Conservation (phyloP, 2,888 invertebrate species). For the Aelia acuminata region DNA sequence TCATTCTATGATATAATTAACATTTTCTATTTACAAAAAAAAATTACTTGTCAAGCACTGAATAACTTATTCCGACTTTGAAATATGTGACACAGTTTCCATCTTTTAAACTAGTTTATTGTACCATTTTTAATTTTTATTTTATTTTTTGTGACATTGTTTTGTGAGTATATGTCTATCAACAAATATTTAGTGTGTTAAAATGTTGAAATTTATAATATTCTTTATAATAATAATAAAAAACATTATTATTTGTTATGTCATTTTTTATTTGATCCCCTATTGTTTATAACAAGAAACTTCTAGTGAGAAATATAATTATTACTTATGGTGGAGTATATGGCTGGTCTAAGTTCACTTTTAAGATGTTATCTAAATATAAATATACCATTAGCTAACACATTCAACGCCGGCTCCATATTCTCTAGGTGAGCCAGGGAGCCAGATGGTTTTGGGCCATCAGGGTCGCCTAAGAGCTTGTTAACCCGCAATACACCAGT, state of each 20-base stretch:
- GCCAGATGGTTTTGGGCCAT: too few species aligned
- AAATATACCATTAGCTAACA: too few species aligned
- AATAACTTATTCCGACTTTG: neutral
- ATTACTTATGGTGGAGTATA: too few species aligned
- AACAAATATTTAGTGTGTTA: slow-evolving; percentile 60
- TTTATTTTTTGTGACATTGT: slow-evolving; percentile 38
- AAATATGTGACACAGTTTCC: slow-evolving; percentile 58
- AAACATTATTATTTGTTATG: slow-evolving; percentile 51
- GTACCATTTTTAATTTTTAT: slow-evolving; percentile 55
- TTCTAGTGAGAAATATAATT: too few species aligned
- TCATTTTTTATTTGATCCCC: slow-evolving; percentile 12
- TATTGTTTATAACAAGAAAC: neutral
- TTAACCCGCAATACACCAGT: too few species aligned
- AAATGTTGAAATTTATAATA: slow-evolving; percentile 61
- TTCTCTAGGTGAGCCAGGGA: too few species aligned
- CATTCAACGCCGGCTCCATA: too few species aligned
- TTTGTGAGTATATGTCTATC: slow-evolving; percentile 56
- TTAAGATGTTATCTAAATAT: too few species aligned
- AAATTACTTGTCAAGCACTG: neutral
- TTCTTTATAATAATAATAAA: slow-evolving; percentile 59
- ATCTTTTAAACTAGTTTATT: slow-evolving; percentile 49
- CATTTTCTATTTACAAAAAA: neutral
- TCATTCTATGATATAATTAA: neutral
- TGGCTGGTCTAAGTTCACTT: too few species aligned
- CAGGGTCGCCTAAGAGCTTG: too few species aligned